Evolutionary conservation across 1,140 invertebrate species (phyloP).

Genomic region (Gonatopus flavifemur): DNA sequence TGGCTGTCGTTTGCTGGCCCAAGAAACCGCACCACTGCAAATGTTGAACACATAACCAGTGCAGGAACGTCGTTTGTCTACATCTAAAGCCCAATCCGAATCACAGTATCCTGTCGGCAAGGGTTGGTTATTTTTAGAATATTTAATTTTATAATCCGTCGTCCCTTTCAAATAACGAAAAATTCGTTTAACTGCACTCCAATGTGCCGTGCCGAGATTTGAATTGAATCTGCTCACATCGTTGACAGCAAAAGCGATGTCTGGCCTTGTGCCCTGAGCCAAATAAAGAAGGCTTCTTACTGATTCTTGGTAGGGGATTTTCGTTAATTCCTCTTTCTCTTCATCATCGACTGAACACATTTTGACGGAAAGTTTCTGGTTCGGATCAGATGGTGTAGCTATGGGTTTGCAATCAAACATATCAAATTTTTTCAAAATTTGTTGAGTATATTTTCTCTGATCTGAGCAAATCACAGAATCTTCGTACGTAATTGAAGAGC

Average conservation of each 20-base stretch:
- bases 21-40: too few species aligned
- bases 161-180: slow-evolving; percentile 50
- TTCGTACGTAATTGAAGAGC: slow-evolving; percentile 1
- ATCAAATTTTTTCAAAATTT: slow-evolving; percentile 10
- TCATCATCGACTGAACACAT: slow-evolving; percentile 11
- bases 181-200: slow-evolving; percentile 47
- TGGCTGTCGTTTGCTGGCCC: too few species aligned
- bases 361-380: slow-evolving; percentile 2
- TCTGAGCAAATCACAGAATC: not conserved
- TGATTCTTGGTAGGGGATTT: slow-evolving; percentile 34
- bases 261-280: slow-evolving; percentile 39
- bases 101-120: too few species aligned
- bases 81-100: too few species aligned
- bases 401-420: slow-evolving; percentile 8
- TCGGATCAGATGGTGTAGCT: slow-evolving; percentile 7
- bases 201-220: slow-evolving; percentile 21
- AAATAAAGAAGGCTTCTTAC: slow-evolving; percentile 49
- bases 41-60: too few species aligned
- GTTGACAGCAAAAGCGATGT: slow-evolving; percentile 43
- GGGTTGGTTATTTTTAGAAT: too few species aligned
- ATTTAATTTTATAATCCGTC: too few species aligned
- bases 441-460: slow-evolving; percentile 2
- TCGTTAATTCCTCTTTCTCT: slow-evolving; percentile 14
- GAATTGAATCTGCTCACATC: slow-evolving; percentile 42
- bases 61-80: too few species aligned